phyloP scores from a whole-genome alignment of 2,113 vertebrate species.

The Podarcis cretensis region DNA sequence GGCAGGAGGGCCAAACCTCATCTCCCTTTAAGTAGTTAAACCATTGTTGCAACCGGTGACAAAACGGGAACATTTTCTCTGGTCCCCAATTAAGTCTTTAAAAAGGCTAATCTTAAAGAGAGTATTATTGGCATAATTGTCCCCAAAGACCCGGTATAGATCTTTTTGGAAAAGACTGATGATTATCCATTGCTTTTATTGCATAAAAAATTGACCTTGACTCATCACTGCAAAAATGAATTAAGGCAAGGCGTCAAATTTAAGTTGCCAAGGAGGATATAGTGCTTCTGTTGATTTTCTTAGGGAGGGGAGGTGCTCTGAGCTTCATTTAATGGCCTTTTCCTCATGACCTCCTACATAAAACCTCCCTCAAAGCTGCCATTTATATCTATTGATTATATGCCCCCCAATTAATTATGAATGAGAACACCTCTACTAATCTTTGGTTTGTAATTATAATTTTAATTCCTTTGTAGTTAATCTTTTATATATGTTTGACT shows the following conservation, averaged over 20 bases:
- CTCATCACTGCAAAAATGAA: slow-evolving; percentile 2
- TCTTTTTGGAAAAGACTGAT: background rate
- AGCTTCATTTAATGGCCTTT: background rate
- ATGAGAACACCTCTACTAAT: background rate
- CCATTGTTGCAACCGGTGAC: background rate
- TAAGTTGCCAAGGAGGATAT: background rate
- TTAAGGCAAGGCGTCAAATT: background rate
- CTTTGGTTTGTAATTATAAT: background rate
- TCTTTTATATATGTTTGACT: background rate
- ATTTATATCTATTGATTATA: background rate
- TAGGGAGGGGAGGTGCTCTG: too few species aligned
- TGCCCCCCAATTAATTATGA: background rate
- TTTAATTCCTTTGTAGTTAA: background rate
- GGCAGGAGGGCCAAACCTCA: background rate
- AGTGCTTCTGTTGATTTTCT: background rate
- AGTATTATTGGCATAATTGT: slow-evolving; percentile 9
- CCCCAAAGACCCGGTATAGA: background rate
- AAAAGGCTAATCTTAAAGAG: background rate
- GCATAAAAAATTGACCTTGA: background rate
- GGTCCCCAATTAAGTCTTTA: background rate
- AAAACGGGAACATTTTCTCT: background rate
- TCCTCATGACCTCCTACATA: background rate
- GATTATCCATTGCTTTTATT: slow-evolving; percentile 5
- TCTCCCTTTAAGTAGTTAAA: background rate
- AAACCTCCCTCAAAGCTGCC: background rate